Evolutionary conservation across 2,797 vertebrate genomes (phyloP).

Genomic region (Sebastes matsubarae): DNA sequence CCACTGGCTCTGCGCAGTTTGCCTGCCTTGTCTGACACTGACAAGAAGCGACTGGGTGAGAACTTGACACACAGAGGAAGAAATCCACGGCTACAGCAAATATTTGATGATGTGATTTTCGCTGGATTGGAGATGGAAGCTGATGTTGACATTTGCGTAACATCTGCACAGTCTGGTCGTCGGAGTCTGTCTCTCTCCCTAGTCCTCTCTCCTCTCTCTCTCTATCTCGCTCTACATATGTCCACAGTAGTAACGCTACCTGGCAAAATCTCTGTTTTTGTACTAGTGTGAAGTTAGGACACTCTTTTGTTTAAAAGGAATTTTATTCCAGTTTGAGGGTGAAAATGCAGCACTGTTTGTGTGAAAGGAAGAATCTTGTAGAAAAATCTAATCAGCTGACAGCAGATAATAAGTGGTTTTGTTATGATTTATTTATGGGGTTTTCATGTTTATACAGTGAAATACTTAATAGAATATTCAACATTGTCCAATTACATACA

Average conservation of each 20-base stretch:
- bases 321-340: neutral
- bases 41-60: constrained; percentile 68
- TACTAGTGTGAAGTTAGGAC: neutral
- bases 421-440: too few species aligned
- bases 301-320: neutral
- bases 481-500: too few species aligned
- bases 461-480: too few species aligned
- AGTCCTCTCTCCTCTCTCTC: neutral
- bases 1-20: constrained; percentile 66
- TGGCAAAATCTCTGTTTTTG: neutral
- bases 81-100: constrained; percentile 76
- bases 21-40: constrained; percentile 73
- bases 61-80: constrained; percentile 54
- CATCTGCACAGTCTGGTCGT: constrained; percentile 55
- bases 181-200: constrained; percentile 30
- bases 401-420: neutral
- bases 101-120: constrained; percentile 83
- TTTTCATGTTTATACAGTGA: too few species aligned
- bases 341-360: neutral
- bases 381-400: constrained; percentile 6
- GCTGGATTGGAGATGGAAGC: constrained; percentile 67
- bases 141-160: constrained; percentile 73
- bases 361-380: neutral
- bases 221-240: neutral
- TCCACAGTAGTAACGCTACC: neutral